Conservation (phyloP, 2,797 vertebrate genomes). For the Crenichthys baileyi region DNA sequence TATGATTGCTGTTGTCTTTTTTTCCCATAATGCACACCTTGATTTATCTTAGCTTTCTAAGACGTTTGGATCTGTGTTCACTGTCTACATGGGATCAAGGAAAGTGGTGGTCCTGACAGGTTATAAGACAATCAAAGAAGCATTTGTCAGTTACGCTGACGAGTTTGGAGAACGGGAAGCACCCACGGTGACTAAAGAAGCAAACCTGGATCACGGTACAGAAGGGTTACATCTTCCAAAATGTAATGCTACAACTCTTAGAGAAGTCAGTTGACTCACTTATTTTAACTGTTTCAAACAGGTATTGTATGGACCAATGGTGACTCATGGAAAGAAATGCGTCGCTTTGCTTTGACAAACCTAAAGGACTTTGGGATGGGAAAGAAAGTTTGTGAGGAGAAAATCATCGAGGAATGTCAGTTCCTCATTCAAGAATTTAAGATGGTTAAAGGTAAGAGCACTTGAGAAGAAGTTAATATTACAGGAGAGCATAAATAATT, state of each 20-base stretch:
- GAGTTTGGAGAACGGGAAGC: conserved; percentile 50
- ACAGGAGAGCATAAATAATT: neutral
- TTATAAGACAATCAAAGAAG: conserved; percentile 59
- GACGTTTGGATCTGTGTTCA: conserved; percentile 62
- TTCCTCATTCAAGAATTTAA: conserved; percentile 10
- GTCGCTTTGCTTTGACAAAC: conserved; percentile 47
- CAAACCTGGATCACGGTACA: conserved; percentile 21
- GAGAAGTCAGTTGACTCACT: neutral
- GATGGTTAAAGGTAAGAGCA: conserved; percentile 29
- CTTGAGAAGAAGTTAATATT: neutral
- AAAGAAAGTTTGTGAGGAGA: conserved; percentile 44
- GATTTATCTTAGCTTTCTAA: conserved; percentile 46
- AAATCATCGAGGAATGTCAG: conserved; percentile 47
- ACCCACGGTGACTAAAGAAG: fast-evolving
- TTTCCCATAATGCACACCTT: conserved; percentile 36
- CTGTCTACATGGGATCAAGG: conserved; percentile 28
- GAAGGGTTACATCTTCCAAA: neutral
- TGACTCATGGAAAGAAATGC: conserved; percentile 55
- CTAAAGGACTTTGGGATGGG: conserved; percentile 65
- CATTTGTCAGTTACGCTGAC: conserved; percentile 36
- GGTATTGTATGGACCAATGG: conserved; percentile 24
- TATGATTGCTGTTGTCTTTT: neutral
- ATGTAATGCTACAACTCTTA: neutral
- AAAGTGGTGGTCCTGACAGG: conserved; percentile 59
- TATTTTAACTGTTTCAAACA: neutral